Evolutionary conservation across 2,113 vertebrate genomes (phyloP).

Genomic region (Brienomyrus longianalis): DNA sequence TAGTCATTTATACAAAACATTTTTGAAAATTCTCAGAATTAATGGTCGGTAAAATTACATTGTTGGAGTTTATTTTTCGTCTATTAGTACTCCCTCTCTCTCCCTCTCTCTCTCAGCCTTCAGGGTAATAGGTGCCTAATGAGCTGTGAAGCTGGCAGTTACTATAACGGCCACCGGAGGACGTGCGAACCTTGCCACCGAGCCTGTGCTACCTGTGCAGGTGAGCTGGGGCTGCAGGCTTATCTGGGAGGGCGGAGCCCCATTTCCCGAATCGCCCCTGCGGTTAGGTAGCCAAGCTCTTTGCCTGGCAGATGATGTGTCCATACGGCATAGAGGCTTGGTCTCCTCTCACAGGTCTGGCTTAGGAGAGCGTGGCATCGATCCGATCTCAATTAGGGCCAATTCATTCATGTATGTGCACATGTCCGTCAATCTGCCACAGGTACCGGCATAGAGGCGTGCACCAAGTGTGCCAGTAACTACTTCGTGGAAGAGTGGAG

Average conservation of each 20-base stretch:
- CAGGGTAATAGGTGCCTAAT: slow-evolving; percentile 79
- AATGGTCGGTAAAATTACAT: not conserved
- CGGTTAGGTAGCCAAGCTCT: not conserved
- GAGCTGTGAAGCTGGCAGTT: slow-evolving; percentile 78
- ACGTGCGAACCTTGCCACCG: slow-evolving; percentile 83
- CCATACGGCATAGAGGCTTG: not conserved
- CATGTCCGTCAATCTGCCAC: slow-evolving; percentile 18
- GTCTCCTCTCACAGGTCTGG: not conserved
- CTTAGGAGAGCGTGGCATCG: not conserved
- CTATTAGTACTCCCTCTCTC: not conserved
- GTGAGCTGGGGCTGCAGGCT: slow-evolving; percentile 49
- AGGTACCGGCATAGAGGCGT: slow-evolving; percentile 85
- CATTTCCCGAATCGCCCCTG: not conserved
- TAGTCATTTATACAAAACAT: not conserved
- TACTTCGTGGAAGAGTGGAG: slow-evolving; percentile 88
- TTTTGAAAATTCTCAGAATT: not conserved
- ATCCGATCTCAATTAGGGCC: not conserved
- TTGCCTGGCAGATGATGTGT: not conserved
- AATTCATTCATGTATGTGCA: not conserved
- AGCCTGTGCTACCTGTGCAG: slow-evolving; percentile 86
- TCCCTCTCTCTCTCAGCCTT: slow-evolving; percentile 59
- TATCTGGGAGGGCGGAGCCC: not conserved
- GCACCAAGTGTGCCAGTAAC: slow-evolving; percentile 78
- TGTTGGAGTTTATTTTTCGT: not conserved
- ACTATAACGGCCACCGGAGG: slow-evolving; percentile 75